Percentiles rank a stretch among this genome's conserved stretches.
Conservation (phyloP, 2,888 invertebrate genomes). For the Isoperla grammatica region DNA sequence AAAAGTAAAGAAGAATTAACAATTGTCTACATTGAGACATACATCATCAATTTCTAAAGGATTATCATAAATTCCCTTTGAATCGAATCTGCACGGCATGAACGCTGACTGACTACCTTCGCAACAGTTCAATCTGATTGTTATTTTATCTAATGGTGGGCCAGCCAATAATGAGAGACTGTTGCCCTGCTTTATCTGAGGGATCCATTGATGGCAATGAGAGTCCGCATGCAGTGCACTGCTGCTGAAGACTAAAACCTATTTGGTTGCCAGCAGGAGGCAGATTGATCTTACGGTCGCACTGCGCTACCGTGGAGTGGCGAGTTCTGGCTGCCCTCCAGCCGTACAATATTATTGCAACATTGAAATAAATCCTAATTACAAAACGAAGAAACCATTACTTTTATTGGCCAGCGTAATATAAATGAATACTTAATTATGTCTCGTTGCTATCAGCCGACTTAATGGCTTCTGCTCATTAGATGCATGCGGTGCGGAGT, state of each 20-base stretch:
- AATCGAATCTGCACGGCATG: no score
- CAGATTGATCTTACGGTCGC: constrained; percentile 13
- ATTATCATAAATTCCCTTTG: no score
- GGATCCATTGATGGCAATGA: constrained; percentile 2
- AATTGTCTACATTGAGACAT: no score
- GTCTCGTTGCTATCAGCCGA: no score
- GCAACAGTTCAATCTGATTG: neutral
- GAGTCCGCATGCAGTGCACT: neutral
- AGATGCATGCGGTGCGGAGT: no score
- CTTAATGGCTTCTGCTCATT: no score
- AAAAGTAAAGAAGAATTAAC: no score
- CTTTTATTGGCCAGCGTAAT: no score
- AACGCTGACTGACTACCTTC: no score
- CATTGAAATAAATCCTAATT: constrained; percentile 8
- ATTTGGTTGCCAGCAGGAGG: constrained; percentile 21
- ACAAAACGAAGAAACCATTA: neutral
- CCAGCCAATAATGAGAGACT: constrained; percentile 21
- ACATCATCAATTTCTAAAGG: no score
- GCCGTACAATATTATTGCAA: neutral
- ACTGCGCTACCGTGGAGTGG: constrained; percentile 15
- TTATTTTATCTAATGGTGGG: constrained; percentile 5
- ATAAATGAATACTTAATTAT: no score
- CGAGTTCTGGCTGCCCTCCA: neutral
- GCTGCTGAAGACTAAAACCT: constrained; percentile 12
- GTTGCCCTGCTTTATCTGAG: neutral